Base-by-base conservation (phyloP, 2,797 vertebrate species). In the Semaprochilodus insignis region DNA sequence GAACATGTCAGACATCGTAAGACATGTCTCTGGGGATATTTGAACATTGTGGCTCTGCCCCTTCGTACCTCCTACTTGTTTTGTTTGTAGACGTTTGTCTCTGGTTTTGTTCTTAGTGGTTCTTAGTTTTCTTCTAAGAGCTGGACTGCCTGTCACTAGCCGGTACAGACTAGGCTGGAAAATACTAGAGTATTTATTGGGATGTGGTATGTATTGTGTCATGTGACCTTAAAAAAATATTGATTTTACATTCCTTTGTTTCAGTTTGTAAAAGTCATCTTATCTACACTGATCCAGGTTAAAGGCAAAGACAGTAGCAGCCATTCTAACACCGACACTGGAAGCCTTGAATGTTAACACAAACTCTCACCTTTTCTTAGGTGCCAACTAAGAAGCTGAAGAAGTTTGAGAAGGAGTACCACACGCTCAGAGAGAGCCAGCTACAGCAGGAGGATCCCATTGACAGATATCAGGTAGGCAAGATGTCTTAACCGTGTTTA, bases 351-450 rank as follows among this genome's bases (percentile, higher is more conserved):
- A 40, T 36, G 6, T 11, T 40, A 3, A 67, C 17, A 31, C 62
- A 17, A 6, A 31, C 27, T 15, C 19, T 66, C 31, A 34, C 17
- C 17, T 65, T 17, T 40, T 40, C 23, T 59, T 90, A 99, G 98
- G 98, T 99, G 87, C 97, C 98, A 70, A 97, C 96, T 51, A 99
- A 99, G 92, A 99, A 99, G 91, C 94, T 99, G 88, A 99, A 99
- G 96, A 99, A 99, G 94, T 99, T 99, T 95, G 98, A 99, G 92
- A 97, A 96, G 92, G 98, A 99, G 75, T 99, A 99, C 91, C 97
- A 97, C 89, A 94, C 96, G 0, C 95, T 97, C 94, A 95, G 96
- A 78, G 98, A 99, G 92, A 98, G 95, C 74, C 98, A 99, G 92
- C 94, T 99, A 67, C 97, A 98, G 51, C 97, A 99, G 90, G 98